Conservation (phyloP, 2,113 vertebrate species). For the Ramphastos sulfuratus region DNA sequence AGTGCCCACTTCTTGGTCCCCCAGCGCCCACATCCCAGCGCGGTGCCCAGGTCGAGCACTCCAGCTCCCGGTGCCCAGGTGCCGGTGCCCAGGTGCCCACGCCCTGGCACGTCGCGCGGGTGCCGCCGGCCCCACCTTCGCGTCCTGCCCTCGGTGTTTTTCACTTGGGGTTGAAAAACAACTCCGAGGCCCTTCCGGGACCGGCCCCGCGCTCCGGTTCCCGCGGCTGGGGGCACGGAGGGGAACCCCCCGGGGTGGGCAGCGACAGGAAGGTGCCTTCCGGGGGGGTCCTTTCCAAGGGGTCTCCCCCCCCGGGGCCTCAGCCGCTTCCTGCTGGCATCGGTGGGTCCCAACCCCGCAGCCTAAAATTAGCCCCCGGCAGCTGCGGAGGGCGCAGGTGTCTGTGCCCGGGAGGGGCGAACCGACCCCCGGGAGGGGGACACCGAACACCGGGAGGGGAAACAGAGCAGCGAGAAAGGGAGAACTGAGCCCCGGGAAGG, state of each 20-base stretch:
- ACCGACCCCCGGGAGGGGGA: too few species aligned
- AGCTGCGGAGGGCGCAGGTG: slow-evolving; percentile 24
- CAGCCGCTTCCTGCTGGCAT: neutral
- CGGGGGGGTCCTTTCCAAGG: neutral
- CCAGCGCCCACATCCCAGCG: too few species aligned
- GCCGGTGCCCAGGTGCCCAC: neutral
- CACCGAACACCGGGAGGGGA: neutral
- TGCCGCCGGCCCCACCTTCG: neutral
- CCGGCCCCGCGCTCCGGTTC: neutral
- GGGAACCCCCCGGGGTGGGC: too few species aligned
- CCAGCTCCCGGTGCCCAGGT: neutral
- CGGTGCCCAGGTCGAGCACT: too few species aligned
- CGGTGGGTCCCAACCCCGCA: neutral
- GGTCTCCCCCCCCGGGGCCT: too few species aligned
- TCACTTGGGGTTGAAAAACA: neutral
- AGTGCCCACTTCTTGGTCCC: too few species aligned
- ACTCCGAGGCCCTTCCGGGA: neutral
- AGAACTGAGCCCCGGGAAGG: neutral
- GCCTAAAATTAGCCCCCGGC: neutral
- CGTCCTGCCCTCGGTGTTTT: neutral
- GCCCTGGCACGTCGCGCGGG: neutral
- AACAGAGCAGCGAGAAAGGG: neutral
- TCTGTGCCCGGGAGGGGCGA: neutral
- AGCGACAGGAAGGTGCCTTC: neutral
- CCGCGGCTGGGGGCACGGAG: neutral